A percentile compares a stretch with the other conserved stretches of the same genome.
Evolutionary conservation across 2,113 vertebrate species (phyloP).

Genomic region (Scalopus aquaticus): DNA sequence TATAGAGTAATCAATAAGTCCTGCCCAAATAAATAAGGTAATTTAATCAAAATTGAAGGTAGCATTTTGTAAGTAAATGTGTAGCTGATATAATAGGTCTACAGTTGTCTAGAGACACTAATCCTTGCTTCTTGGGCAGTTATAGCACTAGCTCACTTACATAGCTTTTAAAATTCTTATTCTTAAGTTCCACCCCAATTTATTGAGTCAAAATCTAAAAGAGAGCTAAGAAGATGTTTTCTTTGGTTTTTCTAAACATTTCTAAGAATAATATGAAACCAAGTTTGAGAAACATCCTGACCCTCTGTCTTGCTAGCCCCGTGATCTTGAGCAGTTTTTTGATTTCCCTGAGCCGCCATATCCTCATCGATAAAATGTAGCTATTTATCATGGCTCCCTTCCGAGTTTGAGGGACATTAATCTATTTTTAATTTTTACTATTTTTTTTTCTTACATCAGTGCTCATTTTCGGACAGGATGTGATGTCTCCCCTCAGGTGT

Average conservation of each 20-base stretch:
- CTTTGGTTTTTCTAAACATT: not conserved
- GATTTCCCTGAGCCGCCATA: not conserved
- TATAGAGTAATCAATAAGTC: not conserved
- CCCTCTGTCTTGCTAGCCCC: not conserved
- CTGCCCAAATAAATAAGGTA: not conserved
- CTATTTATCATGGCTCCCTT: not conserved
- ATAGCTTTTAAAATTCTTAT: not conserved
- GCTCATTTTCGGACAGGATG: no score
- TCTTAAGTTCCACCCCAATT: not conserved
- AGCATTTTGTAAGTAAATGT: not conserved
- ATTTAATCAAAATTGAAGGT: not conserved
- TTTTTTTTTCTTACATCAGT: no score
- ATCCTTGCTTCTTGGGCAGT: not conserved
- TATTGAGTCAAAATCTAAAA: not conserved
- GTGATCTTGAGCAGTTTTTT: not conserved
- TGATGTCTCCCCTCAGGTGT: no score
- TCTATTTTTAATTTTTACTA: no score
- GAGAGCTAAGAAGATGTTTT: not conserved
- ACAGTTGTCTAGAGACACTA: not conserved
- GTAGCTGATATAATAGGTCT: not conserved
- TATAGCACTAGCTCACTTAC: not conserved
- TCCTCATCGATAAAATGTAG: not conserved
- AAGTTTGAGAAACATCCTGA: not conserved
- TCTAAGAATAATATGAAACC: not conserved
- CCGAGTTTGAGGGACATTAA: not conserved